A percentile compares a stretch with the other conserved stretches of the same genome.
phyloP scores from a whole-genome alignment of 2,113 vertebrate genomes.

The Poecile atricapillus region DNA sequence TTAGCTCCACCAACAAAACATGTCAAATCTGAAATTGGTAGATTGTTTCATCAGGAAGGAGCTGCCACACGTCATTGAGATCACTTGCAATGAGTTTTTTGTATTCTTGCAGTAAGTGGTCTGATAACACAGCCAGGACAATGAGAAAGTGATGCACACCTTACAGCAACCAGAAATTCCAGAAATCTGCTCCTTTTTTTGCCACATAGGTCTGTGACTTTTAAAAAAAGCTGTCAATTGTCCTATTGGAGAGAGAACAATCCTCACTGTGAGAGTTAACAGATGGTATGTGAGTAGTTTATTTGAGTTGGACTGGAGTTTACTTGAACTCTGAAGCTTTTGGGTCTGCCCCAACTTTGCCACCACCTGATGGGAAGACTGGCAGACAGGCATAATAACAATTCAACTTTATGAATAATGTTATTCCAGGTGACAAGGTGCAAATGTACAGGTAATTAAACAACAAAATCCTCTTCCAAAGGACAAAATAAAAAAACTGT shows the following conservation, averaged over 20 bases:
- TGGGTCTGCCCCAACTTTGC: not conserved
- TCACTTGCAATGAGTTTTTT: not conserved
- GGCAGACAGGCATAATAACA: not conserved
- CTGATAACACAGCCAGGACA: not conserved
- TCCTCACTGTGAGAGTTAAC: not conserved
- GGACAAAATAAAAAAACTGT: not conserved
- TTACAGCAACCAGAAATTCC: not conserved
- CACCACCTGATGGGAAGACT: not conserved
- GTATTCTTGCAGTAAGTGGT: not conserved
- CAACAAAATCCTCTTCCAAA: not conserved
- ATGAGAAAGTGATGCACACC: not conserved
- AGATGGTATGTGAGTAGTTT: rapidly evolving
- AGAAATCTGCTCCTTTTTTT: not conserved
- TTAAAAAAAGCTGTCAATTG: no score
- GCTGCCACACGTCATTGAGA: rapidly evolving
- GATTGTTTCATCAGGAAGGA: not conserved
- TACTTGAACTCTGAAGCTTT: not conserved
- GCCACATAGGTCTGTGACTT: not conserved
- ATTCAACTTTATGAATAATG: not conserved
- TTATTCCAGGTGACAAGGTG: not conserved
- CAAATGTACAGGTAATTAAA: not conserved
- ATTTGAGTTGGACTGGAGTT: not conserved
- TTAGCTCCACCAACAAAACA: not conserved
- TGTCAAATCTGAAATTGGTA: rapidly evolving
- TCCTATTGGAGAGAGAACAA: not conserved